Base-by-base conservation (phyloP, 2,113 vertebrate species). In the Orthonyx spaldingii region DNA sequence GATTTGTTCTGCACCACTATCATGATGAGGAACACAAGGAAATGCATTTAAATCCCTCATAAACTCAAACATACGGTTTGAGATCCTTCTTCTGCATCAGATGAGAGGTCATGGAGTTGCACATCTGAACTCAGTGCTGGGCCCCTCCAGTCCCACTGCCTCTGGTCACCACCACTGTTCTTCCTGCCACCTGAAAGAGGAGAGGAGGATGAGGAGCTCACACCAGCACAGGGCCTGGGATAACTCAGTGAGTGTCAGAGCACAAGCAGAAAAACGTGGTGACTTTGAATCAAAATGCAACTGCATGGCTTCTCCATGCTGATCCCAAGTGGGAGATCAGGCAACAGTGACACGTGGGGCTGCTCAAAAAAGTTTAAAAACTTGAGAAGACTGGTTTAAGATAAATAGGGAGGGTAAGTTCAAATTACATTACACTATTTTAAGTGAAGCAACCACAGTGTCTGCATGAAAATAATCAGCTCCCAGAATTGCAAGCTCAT, bases 131-230 rank as follows among this genome's bases (percentile, higher is more conserved):
- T 96, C 68, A 96, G 93, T 63, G 96, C 93, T 66, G 98, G 96
- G 84, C 91, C 91, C 37, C 95, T 98, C 91, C 98, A 97, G 57
- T 99, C 98, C 93, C 94, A 96, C 89, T 96, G 96, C 64, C 97
- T 96, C 72, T 96, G 93, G 74, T 98, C 98, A 8, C 74, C 95
- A 84, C 90, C 86, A 52, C 84, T 94, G 87, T 97, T 98, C 96
- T 98, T 99, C 96, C 87, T 95, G 82, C 97, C 98, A 60, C 96
- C 99, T 99, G 96, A 84, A 96, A 93, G 68, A 77, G 71, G 53
- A 70, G n/a, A 8, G 9, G 7, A 13, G 13, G 32, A 30, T 47
- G 60, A 92, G 76, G 2, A 70, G 44, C 50, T 81, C 56, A 59
- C n/a, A 70, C 20, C 78, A 72, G 90, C 49, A 72, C 37, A 65